A percentile compares a stretch with the other conserved stretches of the same genome.
phyloP scores from a whole-genome alignment of 2,113 vertebrate species.

The Dinomys branickii region DNA sequence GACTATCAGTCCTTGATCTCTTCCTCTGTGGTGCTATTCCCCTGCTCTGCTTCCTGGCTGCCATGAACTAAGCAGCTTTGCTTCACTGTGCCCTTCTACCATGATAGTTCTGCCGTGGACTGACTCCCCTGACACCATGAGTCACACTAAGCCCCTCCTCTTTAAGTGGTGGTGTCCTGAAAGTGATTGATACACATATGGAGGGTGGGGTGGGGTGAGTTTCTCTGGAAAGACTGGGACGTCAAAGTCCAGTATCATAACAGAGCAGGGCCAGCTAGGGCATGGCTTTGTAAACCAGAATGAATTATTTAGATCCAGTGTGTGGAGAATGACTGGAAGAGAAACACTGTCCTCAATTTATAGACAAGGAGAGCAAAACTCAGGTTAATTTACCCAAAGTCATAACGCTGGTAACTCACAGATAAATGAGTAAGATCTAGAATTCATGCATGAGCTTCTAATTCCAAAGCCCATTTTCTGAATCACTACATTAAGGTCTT shows the following conservation, averaged over 20 bases:
- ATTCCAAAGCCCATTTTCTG: slow-evolving; percentile 24
- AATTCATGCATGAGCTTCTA: background rate
- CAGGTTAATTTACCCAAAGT: background rate
- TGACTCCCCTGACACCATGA: background rate
- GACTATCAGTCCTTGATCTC: background rate
- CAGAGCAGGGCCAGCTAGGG: background rate
- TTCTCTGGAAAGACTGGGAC: background rate
- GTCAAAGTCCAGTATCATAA: background rate
- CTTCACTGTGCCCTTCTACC: background rate
- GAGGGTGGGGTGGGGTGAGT: background rate
- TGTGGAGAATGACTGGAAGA: background rate
- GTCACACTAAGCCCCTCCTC: background rate
- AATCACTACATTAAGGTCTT: background rate
- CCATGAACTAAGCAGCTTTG: background rate
- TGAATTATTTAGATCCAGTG: background rate
- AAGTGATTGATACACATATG: background rate
- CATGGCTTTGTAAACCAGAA: background rate
- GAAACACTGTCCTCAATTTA: background rate
- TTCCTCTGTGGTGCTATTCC: background rate
- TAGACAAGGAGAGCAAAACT: background rate
- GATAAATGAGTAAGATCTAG: background rate
- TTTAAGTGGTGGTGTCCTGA: background rate
- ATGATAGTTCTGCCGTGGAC: background rate
- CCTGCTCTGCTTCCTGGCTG: background rate
- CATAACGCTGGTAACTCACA: background rate